These are phyloP conservation scores for Cheilosia variabilis DNA, from an alignment of 2,888 invertebrate genomes.

Conservation along the genomic window DNA sequence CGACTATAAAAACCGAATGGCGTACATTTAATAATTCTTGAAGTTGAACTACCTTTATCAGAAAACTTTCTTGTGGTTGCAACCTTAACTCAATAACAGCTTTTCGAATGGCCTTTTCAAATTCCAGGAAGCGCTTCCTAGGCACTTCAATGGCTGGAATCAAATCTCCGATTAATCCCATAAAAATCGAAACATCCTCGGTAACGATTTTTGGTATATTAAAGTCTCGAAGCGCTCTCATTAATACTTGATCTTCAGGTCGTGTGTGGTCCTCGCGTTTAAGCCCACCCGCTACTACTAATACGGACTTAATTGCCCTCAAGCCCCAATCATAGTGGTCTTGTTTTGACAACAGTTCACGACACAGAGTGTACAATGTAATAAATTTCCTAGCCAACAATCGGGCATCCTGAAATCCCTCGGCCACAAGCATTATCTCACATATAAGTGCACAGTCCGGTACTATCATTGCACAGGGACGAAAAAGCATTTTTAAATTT, in stretches of 20 bases:
- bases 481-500: constrained; percentile 86
- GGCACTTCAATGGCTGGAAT: constrained; percentile 97
- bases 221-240: constrained; percentile 97
- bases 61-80: constrained; percentile 96
- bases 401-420: constrained; percentile 97
- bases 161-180: constrained; percentile 96
- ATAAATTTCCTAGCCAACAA: constrained; percentile 97
- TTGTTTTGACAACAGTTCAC: constrained; percentile 95
- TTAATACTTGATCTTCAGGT: constrained; percentile 96
- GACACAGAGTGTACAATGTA: constrained; percentile 95
- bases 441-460: constrained; percentile 98
- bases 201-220: constrained; percentile 97
- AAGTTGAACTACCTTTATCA: constrained; percentile 94
- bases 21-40: constrained; percentile 97
- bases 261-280: constrained; percentile 91
- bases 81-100: constrained; percentile 93
- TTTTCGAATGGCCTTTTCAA: constrained; percentile 91
- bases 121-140: constrained; percentile 92
- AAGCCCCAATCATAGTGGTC: constrained; percentile 99
- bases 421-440: constrained; percentile 99
- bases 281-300: constrained; percentile 96
- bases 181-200: constrained; percentile 95
- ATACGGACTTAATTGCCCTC: constrained; percentile 96
- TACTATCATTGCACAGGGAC: constrained; percentile 99
- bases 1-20: constrained; percentile 96